Conservation (phyloP, 2,888 invertebrate species). For the Latrodectus elegans region DNA sequence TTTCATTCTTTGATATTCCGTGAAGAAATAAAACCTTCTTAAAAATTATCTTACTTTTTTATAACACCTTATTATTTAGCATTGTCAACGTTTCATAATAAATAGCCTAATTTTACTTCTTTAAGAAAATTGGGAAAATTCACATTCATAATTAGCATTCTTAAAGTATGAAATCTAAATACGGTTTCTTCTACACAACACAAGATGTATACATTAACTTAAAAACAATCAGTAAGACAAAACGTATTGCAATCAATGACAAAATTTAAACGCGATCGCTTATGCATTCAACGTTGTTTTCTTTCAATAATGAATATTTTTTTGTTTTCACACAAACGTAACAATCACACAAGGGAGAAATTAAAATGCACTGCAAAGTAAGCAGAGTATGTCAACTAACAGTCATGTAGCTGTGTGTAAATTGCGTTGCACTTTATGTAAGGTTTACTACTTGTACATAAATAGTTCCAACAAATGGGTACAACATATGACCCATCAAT, state of each 20-base stretch:
- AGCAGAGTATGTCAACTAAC: conserved; percentile 67
- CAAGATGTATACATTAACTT: conserved; percentile 47
- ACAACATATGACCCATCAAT: conserved; percentile 61
- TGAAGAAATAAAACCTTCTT: no score
- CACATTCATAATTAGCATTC: neutral
- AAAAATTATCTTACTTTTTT: no score
- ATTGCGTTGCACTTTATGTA: conserved; percentile 66
- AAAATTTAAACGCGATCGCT: conserved; percentile 26
- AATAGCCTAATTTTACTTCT: neutral
- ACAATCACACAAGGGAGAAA: conserved; percentile 60
- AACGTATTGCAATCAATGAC: conserved; percentile 46
- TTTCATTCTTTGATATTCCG: no score
- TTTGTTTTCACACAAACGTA: conserved; percentile 62
- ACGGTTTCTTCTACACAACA: neutral
- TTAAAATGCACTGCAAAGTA: conserved; percentile 61
- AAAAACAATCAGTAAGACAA: conserved; percentile 54
- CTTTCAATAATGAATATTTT: conserved; percentile 25
- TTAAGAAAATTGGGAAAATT: neutral
- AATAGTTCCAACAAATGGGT: conserved; percentile 68
- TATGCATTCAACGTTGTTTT: conserved; percentile 16
- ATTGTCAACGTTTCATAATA: neutral
- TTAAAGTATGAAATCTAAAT: no score
- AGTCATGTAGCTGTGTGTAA: conserved; percentile 61
- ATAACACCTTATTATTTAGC: no score
- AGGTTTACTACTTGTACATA: conserved; percentile 67